Conservation (phyloP, 2,113 vertebrate genomes). For the Toxotes jaculatrix region DNA sequence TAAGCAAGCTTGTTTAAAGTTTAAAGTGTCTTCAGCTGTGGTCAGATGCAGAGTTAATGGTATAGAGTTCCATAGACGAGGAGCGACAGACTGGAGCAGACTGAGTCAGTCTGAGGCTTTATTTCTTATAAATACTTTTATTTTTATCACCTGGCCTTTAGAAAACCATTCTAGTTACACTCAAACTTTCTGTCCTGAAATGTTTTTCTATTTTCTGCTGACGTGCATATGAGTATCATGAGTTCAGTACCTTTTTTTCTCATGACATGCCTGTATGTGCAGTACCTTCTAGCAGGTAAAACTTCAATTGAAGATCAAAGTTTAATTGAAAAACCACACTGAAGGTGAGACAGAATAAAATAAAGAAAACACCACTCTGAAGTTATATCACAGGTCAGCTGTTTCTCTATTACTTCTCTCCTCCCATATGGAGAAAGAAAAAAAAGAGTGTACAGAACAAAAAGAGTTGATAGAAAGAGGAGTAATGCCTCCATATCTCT, state of each 20-base stretch:
- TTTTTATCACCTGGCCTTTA: background rate
- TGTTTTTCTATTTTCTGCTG: background rate
- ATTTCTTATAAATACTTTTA: background rate
- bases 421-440: slow-evolving; percentile 4
- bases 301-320: background rate
- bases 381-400: slow-evolving; percentile 36
- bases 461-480: slow-evolving; percentile 20
- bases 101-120: background rate
- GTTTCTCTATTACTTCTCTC: slow-evolving; percentile 39
- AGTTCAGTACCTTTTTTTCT: background rate
- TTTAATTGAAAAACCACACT: background rate
- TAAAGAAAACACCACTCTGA: slow-evolving; percentile 19
- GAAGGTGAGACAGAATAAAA: background rate
- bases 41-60: too few relatives aligned
- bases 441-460: background rate
- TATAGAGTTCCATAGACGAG: too few relatives aligned
- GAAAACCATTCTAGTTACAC: background rate
- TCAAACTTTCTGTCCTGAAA: background rate
- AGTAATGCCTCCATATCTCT: slow-evolving; percentile 50
- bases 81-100: too few relatives aligned
- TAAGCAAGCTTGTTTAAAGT: too few relatives aligned
- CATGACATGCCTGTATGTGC: background rate
- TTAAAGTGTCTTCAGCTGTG: too few relatives aligned
- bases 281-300: background rate
- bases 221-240: background rate